These are phyloP conservation scores for Himalopsyche tibetana DNA, from an alignment of 2,888 invertebrate genomes.

Conservation along the genomic window DNA sequence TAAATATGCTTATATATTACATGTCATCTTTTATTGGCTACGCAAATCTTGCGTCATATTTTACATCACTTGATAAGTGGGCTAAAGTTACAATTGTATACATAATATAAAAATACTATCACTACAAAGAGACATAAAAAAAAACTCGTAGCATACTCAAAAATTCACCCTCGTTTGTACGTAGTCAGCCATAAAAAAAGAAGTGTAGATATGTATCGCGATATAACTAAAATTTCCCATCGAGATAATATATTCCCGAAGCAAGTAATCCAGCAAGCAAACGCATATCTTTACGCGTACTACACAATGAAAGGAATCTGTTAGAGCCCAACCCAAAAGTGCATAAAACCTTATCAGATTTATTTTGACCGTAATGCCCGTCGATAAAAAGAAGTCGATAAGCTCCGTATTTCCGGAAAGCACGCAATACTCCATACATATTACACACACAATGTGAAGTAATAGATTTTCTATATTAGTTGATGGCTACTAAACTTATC, in stretches of 20 bases:
- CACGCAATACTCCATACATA: neutral
- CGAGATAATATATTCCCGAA: conserved; percentile 35
- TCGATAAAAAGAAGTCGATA: conserved; percentile 35
- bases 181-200: conserved; percentile 29
- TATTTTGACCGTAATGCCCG: conserved; percentile 35
- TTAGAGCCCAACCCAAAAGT: conserved; percentile 40
- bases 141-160: neutral
- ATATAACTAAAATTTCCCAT: conserved; percentile 40
- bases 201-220: conserved; percentile 15
- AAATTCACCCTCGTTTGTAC: conserved; percentile 35
- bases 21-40: no score
- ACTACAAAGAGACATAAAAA: neutral
- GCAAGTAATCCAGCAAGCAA: conserved; percentile 2
- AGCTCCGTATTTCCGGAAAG: conserved; percentile 35
- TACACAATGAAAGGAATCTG: conserved; percentile 36
- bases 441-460: neutral
- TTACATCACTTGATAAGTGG: no score
- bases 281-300: conserved; percentile 39
- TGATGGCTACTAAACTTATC: neutral
- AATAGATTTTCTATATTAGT: neutral
- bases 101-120: neutral
- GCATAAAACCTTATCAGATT: conserved; percentile 42
- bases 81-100: neutral
- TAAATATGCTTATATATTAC: no score
- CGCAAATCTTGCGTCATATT: no score